Evolutionary conservation across 2,888 invertebrate species (phyloP).

Genomic region (Apotomis capreana): DNA sequence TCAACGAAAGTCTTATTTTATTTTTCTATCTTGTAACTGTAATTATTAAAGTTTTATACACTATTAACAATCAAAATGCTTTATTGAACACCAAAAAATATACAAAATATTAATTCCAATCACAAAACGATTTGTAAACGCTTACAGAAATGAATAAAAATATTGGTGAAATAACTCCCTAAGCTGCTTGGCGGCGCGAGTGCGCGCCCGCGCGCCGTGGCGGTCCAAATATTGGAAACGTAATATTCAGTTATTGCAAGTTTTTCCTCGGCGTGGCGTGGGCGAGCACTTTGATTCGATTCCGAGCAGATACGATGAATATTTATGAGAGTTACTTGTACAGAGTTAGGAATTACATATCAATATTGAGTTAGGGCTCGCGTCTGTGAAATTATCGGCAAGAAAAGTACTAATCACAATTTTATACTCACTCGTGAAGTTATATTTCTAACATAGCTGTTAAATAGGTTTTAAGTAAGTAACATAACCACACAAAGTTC

Average conservation of each 20-base stretch:
- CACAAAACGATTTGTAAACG: too few species aligned
- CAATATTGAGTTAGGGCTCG: not conserved
- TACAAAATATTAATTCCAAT: too few species aligned
- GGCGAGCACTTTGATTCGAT: conserved; percentile 15
- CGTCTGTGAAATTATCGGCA: not conserved
- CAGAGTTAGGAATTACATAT: not conserved
- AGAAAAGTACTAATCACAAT: not conserved
- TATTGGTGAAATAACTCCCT: not conserved
- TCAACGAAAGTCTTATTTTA: too few species aligned
- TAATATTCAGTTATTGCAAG: conserved; percentile 34
- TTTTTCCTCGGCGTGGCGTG: not conserved
- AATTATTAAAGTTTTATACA: too few species aligned
- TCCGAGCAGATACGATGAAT: conserved; percentile 20
- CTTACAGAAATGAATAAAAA: not conserved
- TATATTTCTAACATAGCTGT: too few species aligned
- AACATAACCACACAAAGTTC: too few species aligned
- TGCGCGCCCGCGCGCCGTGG: not conserved
- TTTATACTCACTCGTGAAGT: too few species aligned
- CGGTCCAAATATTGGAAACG: conserved; percentile 27
- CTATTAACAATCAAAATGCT: too few species aligned
- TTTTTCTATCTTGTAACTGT: too few species aligned
- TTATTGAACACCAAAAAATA: too few species aligned
- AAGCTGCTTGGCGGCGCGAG: not conserved
- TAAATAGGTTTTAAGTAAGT: too few species aligned
- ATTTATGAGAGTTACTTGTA: conserved; percentile 19